Base-by-base conservation (phyloP, 1,140 invertebrate species). In the Drosophila tropicalis region DNA sequence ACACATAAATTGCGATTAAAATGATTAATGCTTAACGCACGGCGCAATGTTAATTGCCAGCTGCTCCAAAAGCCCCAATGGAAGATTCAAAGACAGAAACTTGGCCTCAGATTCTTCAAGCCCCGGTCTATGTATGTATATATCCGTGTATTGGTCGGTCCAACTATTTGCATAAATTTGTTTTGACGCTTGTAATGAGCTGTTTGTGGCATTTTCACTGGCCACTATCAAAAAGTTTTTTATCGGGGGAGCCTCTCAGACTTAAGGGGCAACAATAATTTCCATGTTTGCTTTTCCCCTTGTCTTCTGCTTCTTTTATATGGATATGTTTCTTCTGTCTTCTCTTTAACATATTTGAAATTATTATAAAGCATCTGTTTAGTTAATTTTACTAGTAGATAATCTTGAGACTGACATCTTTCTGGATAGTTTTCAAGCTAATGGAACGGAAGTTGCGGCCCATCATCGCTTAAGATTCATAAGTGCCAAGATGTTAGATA, bases 1-100 rank as follows among this genome's bases (percentile, higher is more conserved):
- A 89, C 84, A 89, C 80, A 89, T 84, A 89, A 89, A 84, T 89
- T 89, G 84, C 84, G 84, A 89, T 89, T 89, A 89, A 89, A 89
- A 89, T 89, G 84, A 89, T 89, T 89, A 89, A 89, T 89, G 84
- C 84, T 84, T 80, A 89, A 81, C 84, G 84, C 80, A 87, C 84
- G 79, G 84, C 84, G 79, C 84, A 87, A 87, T 87, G 84, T 87
- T 87, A 87, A 87, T 87, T 87, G 84, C 83, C 83, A 70, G 62
- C 65, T 51, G 63, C 74, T 75, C 70, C 75, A 64, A 74, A 61
- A 70, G 76, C 67, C 62, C 63, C 69, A 51, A n/a, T 51, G 44
- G 44, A 51, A 51, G 44, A 19, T 51, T 54, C 65, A 61, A 67
- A 56, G 36, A 56, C 74, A 58, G 58, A 63, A 61, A 58, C 56